phyloP scores from a whole-genome alignment of 2,113 vertebrate genomes.

The Hydrolagus affinis region DNA sequence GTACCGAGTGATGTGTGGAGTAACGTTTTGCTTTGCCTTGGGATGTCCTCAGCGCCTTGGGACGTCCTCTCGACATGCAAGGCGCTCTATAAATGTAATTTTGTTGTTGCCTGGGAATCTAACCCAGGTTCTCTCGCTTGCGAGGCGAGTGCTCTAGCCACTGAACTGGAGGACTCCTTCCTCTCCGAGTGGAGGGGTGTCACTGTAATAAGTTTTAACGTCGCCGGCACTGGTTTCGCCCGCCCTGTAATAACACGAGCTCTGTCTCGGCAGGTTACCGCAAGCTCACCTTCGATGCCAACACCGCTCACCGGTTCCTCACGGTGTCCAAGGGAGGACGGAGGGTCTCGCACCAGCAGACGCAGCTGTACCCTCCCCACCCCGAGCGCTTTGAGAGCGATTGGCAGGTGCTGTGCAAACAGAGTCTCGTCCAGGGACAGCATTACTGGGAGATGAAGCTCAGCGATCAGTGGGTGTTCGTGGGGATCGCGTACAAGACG shows the following conservation, averaged over 20 bases:
- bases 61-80: no score
- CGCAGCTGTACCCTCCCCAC: slow-evolving; percentile 43
- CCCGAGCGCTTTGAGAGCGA: slow-evolving; percentile 46
- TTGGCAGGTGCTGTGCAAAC: slow-evolving; percentile 48
- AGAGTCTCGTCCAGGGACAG: slow-evolving; percentile 45
- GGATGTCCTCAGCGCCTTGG: no score
- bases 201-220: slow-evolving; percentile 32
- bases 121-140: no score
- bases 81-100: no score
- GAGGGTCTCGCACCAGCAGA: slow-evolving; percentile 46
- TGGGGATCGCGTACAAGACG: slow-evolving; percentile 44
- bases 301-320: slow-evolving; percentile 43
- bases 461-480: slow-evolving; percentile 46
- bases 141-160: neutral
- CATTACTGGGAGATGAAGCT: slow-evolving; percentile 50
- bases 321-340: slow-evolving; percentile 45
- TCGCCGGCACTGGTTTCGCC: no score
- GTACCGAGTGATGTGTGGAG: neutral
- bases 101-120: no score
- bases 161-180: neutral
- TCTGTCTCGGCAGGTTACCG: slow-evolving; percentile 40
- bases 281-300: slow-evolving; percentile 43
- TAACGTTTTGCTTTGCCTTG: neutral
- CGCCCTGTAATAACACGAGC: no score
- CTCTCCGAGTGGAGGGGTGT: neutral